Evolutionary conservation across 1,140 invertebrate species (phyloP), one percentile per base, ranked within the genome.

Genomic region (Geopemphigus sp.): DNA sequence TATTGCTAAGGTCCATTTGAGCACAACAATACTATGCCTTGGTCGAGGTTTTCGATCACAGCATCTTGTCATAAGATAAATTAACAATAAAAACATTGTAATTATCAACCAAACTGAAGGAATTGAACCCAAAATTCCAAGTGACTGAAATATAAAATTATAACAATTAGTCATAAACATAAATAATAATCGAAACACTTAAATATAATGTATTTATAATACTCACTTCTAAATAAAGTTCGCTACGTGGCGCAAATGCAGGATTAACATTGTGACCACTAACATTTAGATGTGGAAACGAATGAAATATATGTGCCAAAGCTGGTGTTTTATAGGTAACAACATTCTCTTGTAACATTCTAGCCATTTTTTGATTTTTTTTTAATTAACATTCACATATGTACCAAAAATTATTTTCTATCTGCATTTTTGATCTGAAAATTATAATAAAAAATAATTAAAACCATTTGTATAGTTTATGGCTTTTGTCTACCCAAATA

Each of bases 51-150:
- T 94, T 83, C 93, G 89, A 87, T 96, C 95, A 88, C 95, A 97
- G 87, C 96, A 98, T 87, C 95, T 90, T 82, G 95, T 95, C 85
- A 96, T 90, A 83, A 97, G 88, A 87, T 96, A 97, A 82, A 96
- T 92, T 82, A 96, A 89, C 81, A 96, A 89, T 57, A 95, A 90
- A 81, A 96, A 88, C 81, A 97, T 88, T 12, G 95, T 95, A 22
- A 97, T 86, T 83, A 97, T 95, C 82, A 97, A 88, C 90, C 94
- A 92, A 14, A 92, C 92, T 74, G 95, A 94, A 12, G 96, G 96
- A 82, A 95, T 90, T 22, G 94, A 95, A 24, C 92, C 95, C 82
- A 97, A 87, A 83, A 98, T 96, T 15, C 94, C 94, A 84, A 97
- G 88, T 83, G 94, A 94, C 94, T 96, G 89, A 63, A 85, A 82